These are phyloP conservation scores for Burhinus oedicnemus DNA, from an alignment of 2,113 vertebrate species.

Conservation along the genomic window DNA sequence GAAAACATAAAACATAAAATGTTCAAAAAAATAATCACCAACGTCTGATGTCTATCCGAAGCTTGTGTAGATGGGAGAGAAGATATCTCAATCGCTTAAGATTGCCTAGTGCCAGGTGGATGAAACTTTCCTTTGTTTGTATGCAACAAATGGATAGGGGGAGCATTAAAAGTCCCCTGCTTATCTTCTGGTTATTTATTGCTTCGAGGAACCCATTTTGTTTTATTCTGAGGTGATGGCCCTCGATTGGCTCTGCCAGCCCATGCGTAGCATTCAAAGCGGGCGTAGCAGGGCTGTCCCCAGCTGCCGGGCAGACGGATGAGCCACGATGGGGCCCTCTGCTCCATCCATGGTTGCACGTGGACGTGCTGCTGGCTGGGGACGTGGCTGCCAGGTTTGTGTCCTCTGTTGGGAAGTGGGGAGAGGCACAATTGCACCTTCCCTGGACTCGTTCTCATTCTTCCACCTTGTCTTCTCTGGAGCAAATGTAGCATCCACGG, in stretches of 20 bases:
- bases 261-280: neutral
- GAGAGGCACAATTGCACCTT: neutral
- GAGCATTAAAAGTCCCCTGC: neutral
- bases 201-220: neutral
- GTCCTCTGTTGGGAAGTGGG: neutral
- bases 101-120: neutral
- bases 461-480: neutral
- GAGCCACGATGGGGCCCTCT: neutral
- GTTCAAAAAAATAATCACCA: neutral
- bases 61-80: neutral
- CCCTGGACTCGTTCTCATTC: neutral
- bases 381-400: neutral
- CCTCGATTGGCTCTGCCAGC: neutral
- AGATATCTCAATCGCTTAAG: neutral
- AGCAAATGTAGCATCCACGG: neutral
- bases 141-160: neutral
- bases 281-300: neutral
- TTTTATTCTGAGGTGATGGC: neutral
- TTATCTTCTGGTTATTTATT: neutral
- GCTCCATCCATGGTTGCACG: neutral
- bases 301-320: neutral
- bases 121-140: neutral
- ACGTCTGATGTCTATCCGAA: neutral
- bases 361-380: neutral
- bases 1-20: neutral